Percentiles rank a stretch among this genome's conserved stretches.
Evolutionary conservation across 1,140 invertebrate species (phyloP).

Genomic region (Cyclargus thomasi): DNA sequence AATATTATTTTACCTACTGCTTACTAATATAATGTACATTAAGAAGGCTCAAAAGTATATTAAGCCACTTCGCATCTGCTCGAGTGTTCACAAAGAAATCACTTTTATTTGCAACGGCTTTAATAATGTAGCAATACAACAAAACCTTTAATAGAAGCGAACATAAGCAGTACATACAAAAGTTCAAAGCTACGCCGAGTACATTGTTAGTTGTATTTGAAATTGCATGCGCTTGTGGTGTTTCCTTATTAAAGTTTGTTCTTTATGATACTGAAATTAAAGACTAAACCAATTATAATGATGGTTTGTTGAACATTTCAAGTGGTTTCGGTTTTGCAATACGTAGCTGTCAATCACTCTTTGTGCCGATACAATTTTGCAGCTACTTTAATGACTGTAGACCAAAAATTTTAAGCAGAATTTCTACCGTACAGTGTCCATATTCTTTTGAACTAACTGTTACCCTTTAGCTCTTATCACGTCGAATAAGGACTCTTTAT

Average conservation of each 20-base stretch:
- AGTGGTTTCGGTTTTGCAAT: neutral
- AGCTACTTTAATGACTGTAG: too few relatives aligned
- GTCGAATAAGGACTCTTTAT: too few relatives aligned
- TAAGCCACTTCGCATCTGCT: too few relatives aligned
- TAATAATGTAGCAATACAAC: neutral
- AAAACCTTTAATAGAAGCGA: neutral
- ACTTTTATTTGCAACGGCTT: neutral
- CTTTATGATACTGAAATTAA: slow-evolving; percentile 20
- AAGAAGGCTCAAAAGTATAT: too few relatives aligned
- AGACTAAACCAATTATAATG: slow-evolving; percentile 6
- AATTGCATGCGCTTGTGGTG: slow-evolving; percentile 49
- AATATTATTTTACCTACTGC: too few relatives aligned
- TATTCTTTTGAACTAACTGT: too few relatives aligned
- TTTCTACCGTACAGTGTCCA: too few relatives aligned
- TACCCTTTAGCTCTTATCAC: too few relatives aligned
- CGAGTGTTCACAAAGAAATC: neutral
- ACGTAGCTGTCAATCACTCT: neutral
- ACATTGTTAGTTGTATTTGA: slow-evolving; percentile 51
- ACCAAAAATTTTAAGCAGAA: too few relatives aligned
- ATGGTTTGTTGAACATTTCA: slow-evolving; percentile 2
- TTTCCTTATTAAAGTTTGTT: slow-evolving; percentile 59
- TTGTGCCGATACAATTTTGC: too few relatives aligned
- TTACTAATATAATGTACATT: too few relatives aligned
- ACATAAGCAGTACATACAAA: neutral
- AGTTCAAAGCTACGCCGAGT: slow-evolving; percentile 25